These are phyloP conservation scores for Heterotilapia buettikoferi DNA, from an alignment of 2,113 vertebrate species.

Conservation along the genomic window DNA sequence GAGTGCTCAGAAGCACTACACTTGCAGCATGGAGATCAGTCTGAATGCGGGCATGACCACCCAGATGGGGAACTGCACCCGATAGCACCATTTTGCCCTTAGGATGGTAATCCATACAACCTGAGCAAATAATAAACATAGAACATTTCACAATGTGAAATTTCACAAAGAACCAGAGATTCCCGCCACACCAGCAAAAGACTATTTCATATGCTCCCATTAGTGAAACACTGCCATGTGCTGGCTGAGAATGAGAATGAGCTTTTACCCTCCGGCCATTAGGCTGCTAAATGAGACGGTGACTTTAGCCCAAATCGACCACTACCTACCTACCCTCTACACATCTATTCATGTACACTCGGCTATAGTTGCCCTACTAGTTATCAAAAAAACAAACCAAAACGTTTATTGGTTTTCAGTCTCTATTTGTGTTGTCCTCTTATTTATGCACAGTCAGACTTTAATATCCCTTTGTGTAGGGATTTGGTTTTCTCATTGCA, in stretches of 20 bases:
- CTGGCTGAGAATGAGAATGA: background rate
- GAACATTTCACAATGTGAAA: background rate
- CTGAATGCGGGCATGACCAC: background rate
- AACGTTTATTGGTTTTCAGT: fast-evolving
- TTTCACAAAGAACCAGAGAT: background rate
- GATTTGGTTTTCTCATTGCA: background rate
- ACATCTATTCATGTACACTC: background rate
- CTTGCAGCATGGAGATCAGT: background rate
- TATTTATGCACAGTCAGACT: background rate
- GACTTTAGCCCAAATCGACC: background rate
- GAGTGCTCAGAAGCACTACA: background rate
- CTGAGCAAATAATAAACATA: background rate
- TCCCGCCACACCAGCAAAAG: fast-evolving
- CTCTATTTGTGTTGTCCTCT: background rate
- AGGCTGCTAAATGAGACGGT: background rate
- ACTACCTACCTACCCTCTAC: background rate
- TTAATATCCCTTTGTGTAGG: background rate
- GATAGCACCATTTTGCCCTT: background rate
- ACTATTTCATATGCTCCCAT: background rate
- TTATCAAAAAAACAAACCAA: background rate
- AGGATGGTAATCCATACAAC: background rate
- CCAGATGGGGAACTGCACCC: background rate
- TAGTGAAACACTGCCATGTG: fast-evolving
- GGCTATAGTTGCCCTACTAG: background rate
- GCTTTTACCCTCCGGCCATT: background rate